Percentiles rank a stretch among this genome's conserved stretches.
Evolutionary conservation across 2,797 vertebrate genomes (phyloP).

Genomic region (Phylloscopus collybita): DNA sequence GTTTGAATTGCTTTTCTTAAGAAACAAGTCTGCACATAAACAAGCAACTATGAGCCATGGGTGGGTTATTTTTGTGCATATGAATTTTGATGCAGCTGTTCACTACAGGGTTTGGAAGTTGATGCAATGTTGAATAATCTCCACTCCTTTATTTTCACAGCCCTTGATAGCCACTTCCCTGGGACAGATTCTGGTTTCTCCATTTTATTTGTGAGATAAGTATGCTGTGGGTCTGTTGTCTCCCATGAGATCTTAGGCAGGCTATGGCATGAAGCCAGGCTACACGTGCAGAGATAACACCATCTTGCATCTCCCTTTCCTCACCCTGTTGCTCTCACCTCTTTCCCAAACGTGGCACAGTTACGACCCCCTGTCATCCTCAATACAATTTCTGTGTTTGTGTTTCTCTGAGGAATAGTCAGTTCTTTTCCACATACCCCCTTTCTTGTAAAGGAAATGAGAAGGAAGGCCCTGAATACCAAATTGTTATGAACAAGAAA

Average conservation of each 20-base stretch:
- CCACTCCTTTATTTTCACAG: neutral
- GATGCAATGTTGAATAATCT: neutral
- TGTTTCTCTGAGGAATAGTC: neutral
- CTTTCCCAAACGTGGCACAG: neutral
- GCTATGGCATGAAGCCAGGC: neutral
- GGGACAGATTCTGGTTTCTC: neutral
- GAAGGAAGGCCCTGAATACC: neutral
- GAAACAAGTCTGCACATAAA: neutral
- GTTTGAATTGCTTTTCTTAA: conserved; percentile 3
- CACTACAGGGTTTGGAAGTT: neutral
- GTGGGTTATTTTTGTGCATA: neutral
- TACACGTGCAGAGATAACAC: neutral
- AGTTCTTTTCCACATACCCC: neutral
- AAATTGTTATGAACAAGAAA: neutral
- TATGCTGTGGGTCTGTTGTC: neutral
- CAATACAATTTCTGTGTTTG: neutral
- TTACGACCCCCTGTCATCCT: neutral
- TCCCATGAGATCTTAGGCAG: neutral
- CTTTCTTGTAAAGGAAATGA: neutral
- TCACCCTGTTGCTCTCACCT: neutral
- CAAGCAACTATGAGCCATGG: neutral
- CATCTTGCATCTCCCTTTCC: neutral
- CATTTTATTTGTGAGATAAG: neutral
- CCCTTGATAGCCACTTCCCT: neutral
- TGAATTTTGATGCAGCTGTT: neutral